Evolutionary conservation across 2,797 vertebrate genomes (phyloP).

Genomic region (Notolepis coatsorum): DNA sequence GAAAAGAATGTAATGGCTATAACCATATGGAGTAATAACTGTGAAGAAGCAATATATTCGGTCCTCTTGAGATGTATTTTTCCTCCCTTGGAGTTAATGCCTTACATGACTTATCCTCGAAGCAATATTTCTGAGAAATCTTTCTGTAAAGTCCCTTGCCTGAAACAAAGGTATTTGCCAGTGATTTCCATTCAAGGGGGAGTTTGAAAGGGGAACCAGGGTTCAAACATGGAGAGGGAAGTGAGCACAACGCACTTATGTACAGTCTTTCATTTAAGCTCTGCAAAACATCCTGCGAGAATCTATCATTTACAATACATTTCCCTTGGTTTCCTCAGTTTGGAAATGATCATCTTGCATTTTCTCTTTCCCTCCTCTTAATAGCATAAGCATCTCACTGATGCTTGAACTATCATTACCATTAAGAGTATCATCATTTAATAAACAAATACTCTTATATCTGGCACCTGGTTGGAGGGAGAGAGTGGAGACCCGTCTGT

Average conservation of each 20-base stretch:
- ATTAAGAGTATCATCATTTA: not conserved
- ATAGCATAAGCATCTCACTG: not conserved
- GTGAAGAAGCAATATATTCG: not conserved
- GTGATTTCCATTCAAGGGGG: not conserved
- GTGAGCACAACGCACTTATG: not conserved
- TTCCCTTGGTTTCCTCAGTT: not conserved
- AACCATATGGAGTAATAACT: not conserved
- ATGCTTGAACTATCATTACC: not conserved
- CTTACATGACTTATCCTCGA: not conserved
- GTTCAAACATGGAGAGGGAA: not conserved
- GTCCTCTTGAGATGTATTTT: too few species aligned
- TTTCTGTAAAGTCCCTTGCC: not conserved
- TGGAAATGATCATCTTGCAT: not conserved
- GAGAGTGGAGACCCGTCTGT: not conserved
- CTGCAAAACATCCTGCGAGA: not conserved
- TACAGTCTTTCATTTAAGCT: not conserved
- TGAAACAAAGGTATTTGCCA: not conserved
- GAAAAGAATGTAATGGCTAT: constrained; percentile 30
- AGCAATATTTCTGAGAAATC: not conserved
- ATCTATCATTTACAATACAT: not conserved
- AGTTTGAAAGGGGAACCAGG: not conserved
- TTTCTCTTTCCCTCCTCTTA: not conserved
- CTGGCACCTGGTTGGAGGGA: not conserved
- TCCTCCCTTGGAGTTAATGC: not conserved
- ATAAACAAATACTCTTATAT: not conserved